Percentiles rank a stretch among this genome's conserved stretches.
These are phyloP conservation scores for Echiichthys vipera DNA, from an alignment of 2,797 vertebrate genomes.

Conservation along the genomic window DNA sequence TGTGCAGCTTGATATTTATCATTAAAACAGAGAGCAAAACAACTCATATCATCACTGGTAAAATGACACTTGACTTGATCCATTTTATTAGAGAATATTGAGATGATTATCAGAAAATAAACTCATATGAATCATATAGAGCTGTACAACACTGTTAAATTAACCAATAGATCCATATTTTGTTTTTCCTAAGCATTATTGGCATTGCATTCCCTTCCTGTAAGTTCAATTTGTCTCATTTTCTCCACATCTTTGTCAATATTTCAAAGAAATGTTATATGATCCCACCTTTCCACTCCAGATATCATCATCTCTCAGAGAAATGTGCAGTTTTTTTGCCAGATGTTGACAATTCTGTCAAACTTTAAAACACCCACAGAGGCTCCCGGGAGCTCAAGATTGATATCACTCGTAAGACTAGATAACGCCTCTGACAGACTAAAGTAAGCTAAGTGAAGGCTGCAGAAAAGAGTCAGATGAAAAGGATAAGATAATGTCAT, in stretches of 20 bases:
- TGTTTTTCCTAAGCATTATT: background rate
- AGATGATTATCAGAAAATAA: background rate
- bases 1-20: constrained; percentile 31
- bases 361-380: constrained; percentile 18
- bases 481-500: constrained; percentile 72
- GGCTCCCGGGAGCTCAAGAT: constrained; percentile 8
- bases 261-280: background rate
- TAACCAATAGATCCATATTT: background rate
- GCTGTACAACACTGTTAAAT: background rate
- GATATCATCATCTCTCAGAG: background rate
- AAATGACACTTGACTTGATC: background rate
- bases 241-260: background rate
- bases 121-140: background rate
- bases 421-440: constrained; percentile 36
- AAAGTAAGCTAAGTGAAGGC: constrained; percentile 34
- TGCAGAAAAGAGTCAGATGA: constrained; percentile 57
- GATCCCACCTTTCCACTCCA: background rate
- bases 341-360: background rate
- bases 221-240: background rate
- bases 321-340: background rate
- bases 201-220: background rate
- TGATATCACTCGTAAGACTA: constrained; percentile 22
- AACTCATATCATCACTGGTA: constrained; percentile 3
- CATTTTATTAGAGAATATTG: background rate
- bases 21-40: constrained; percentile 18